These are phyloP conservation scores for Cephus pulcher DNA, from an alignment of 2,888 invertebrate species.

Conservation along the genomic window DNA sequence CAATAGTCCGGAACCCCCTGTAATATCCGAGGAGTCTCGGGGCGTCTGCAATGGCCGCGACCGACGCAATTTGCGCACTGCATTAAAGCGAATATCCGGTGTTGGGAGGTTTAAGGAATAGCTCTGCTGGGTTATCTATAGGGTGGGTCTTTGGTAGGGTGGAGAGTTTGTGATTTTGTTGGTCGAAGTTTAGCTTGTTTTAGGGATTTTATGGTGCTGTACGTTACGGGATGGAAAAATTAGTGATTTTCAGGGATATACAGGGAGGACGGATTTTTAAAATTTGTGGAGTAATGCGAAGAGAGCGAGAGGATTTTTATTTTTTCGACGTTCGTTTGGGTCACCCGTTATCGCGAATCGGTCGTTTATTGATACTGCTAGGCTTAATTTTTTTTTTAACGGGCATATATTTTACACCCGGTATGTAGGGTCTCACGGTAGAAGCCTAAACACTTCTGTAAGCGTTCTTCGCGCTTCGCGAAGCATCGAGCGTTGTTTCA, in stretches of 20 bases:
- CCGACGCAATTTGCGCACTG: slow-evolving; percentile 19
- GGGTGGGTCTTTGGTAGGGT: not conserved
- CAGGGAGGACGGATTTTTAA: too few species aligned
- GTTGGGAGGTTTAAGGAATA: not conserved
- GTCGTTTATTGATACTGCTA: too few species aligned
- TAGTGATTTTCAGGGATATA: too few species aligned
- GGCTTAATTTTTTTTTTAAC: too few species aligned
- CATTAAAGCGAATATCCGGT: slow-evolving; percentile 23
- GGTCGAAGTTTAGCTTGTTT: not conserved
- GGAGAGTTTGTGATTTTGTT: not conserved
- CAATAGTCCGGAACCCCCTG: not conserved
- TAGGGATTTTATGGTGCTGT: not conserved
- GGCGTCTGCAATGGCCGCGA: not conserved
- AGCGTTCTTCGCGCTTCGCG: not conserved
- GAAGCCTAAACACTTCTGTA: not conserved
- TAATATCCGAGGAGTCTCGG: not conserved
- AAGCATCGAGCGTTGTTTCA: not conserved
- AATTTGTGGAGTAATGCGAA: too few species aligned
- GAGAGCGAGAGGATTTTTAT: too few species aligned
- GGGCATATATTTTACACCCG: slow-evolving; percentile 2
- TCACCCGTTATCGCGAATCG: too few species aligned
- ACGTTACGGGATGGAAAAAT: not conserved
- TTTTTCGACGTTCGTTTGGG: too few species aligned
- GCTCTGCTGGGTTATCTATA: not conserved
- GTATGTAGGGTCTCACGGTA: slow-evolving; percentile 5